Percentiles rank a stretch among this genome's conserved stretches.
These are phyloP conservation scores for Crenichthys baileyi DNA, from an alignment of 2,797 vertebrate genomes.

Conservation along the genomic window DNA sequence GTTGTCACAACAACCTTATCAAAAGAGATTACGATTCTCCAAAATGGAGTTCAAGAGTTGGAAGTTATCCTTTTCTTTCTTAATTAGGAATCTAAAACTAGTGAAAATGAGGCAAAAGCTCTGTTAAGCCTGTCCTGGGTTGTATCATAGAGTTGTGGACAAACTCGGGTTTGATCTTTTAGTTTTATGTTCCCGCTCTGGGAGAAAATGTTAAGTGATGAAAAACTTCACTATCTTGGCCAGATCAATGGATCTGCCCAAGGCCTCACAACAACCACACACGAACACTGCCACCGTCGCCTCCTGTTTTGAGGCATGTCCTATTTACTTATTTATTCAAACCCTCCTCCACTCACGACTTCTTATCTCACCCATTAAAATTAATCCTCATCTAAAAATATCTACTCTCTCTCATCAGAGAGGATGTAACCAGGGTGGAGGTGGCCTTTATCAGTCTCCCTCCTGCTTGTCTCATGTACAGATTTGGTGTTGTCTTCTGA, in stretches of 20 bases:
- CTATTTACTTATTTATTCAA: slow-evolving; percentile 79
- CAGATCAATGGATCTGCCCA: slow-evolving; percentile 70
- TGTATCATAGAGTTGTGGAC: slow-evolving; percentile 16
- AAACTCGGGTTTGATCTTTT: slow-evolving; percentile 38
- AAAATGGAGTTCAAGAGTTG: not conserved
- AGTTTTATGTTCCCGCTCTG: slow-evolving; percentile 38
- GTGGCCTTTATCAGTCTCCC: slow-evolving; percentile 28
- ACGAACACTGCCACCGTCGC: slow-evolving; percentile 37
- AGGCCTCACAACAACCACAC: slow-evolving; percentile 51
- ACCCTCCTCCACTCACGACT: slow-evolving; percentile 59
- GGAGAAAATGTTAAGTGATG: slow-evolving; percentile 61
- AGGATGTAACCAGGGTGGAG: slow-evolving; percentile 49
- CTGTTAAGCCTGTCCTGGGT: not conserved
- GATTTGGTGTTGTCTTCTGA: slow-evolving; percentile 32
- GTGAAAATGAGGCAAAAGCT: not conserved
- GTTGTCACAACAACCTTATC: not conserved
- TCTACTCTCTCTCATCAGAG: slow-evolving; percentile 54
- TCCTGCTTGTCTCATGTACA: slow-evolving; percentile 16
- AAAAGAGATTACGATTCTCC: not conserved
- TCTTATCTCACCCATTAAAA: slow-evolving; percentile 77
- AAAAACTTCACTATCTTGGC: slow-evolving; percentile 65
- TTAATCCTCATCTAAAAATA: slow-evolving; percentile 80
- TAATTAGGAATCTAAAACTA: not conserved
- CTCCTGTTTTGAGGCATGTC: slow-evolving; percentile 72
- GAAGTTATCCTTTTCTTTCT: not conserved